Percentiles rank a stretch among this genome's conserved stretches.
phyloP scores from a whole-genome alignment of 1,140 invertebrate genomes.

The Drosophila erecta region DNA sequence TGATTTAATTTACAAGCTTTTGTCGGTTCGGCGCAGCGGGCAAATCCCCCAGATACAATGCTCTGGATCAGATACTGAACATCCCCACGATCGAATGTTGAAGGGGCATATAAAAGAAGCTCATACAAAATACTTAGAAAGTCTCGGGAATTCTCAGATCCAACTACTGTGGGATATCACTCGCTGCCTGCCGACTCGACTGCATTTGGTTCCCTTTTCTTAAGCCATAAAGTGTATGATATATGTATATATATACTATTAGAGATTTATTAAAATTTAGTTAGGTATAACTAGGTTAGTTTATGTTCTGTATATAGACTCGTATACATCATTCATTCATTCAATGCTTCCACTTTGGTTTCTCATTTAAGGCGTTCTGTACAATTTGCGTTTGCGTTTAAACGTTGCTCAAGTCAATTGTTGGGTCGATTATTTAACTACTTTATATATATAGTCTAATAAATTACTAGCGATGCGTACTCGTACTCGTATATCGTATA shows the following conservation, averaged over 20 bases:
- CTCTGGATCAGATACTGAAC: conserved; percentile 15
- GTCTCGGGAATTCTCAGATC: conserved; percentile 14
- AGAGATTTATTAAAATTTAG: conserved; percentile 63
- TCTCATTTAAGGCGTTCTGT: conserved; percentile 80
- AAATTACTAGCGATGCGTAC: conserved; percentile 78
- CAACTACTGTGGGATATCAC: conserved; percentile 12
- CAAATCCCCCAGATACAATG: conserved; percentile 1
- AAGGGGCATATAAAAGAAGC: conserved; percentile 30
- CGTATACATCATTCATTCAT: conserved; percentile 73
- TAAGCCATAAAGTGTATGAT: conserved; percentile 52
- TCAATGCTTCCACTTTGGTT: conserved; percentile 40
- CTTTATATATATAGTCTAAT: conserved; percentile 65
- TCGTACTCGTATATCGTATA: conserved; percentile 67
- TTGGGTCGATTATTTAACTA: conserved; percentile 77
- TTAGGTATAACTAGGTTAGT: conserved; percentile 71
- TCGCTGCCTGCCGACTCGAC: conserved; percentile 16
- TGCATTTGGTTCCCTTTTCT: conserved; percentile 73
- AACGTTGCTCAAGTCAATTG: conserved; percentile 76
- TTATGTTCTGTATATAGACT: conserved; percentile 75
- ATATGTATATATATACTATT: conserved; percentile 44
- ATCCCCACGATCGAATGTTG: conserved; percentile 8
- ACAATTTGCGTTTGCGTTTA: conserved; percentile 77
- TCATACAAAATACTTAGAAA: conserved; percentile 48
- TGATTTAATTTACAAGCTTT: conserved; percentile 66
- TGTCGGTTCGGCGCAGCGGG: neutral